A percentile compares a stretch with the other conserved stretches of the same genome.
Conservation (phyloP, 2,113 vertebrate species). For the Otocyon megalotis region DNA sequence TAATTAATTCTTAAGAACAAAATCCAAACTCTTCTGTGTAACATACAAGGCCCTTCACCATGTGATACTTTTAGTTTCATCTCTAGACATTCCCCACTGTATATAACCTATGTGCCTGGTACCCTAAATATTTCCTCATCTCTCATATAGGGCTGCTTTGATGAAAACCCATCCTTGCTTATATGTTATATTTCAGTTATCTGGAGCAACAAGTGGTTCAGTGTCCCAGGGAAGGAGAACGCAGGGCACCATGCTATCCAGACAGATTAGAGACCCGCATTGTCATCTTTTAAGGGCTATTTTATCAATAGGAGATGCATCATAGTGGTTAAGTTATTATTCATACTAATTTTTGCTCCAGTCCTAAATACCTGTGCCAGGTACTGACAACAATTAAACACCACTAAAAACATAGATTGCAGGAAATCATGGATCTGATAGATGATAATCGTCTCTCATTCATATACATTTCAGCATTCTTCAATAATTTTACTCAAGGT, state of each 20-base stretch:
- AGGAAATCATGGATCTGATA: not conserved
- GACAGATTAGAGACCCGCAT: not conserved
- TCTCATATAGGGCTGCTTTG: not conserved
- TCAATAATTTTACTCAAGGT: not conserved
- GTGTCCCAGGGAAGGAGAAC: not conserved
- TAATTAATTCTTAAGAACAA: not conserved
- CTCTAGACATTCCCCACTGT: not conserved
- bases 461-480: slow-evolving; percentile 15
- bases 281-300: not conserved
- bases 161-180: not conserved
- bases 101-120: not conserved
- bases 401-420: not conserved
- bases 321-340: not conserved
- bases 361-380: not conserved
- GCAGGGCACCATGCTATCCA: not conserved
- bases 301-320: not conserved
- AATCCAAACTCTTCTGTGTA: not conserved
- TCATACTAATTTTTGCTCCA: not conserved
- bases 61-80: not conserved
- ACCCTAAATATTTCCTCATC: not conserved
- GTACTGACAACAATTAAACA: not conserved
- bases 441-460: not conserved
- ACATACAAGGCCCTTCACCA: not conserved
- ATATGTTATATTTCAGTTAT: not conserved
- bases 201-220: not conserved